phyloP scores from a whole-genome alignment of 1,140 invertebrate species.

The Zaprionus vittiger region DNA sequence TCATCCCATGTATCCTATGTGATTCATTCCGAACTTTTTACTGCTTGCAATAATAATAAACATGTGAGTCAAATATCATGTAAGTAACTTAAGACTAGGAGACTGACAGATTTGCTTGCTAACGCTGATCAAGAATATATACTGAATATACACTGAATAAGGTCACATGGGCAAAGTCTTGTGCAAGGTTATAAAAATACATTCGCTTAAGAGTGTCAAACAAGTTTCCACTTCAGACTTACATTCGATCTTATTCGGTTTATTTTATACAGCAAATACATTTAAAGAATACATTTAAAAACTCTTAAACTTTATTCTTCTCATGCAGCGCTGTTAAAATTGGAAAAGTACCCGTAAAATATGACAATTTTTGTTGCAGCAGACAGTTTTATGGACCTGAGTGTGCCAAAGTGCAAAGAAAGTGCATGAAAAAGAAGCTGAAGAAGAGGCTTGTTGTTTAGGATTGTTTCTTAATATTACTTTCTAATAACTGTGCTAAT shows the following conservation, averaged over 20 bases:
- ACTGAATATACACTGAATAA: too few relatives aligned
- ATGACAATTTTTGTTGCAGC: neutral
- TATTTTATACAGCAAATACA: too few relatives aligned
- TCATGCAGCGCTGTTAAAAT: neutral
- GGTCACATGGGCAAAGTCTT: too few relatives aligned
- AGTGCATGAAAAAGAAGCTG: neutral
- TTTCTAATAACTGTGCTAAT: slow-evolving; percentile 1
- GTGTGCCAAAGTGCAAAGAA: neutral
- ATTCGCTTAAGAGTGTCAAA: neutral
- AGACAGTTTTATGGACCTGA: neutral
- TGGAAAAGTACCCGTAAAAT: neutral
- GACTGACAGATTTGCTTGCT: too few relatives aligned
- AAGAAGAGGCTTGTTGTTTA: neutral
- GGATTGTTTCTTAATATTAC: neutral
- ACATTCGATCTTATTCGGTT: too few relatives aligned
- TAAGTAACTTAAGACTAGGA: too few relatives aligned
- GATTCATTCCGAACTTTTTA: too few relatives aligned
- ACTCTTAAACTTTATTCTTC: neutral
- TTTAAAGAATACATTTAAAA: neutral
- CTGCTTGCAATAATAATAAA: too few relatives aligned
- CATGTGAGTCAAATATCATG: too few relatives aligned
- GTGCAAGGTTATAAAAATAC: neutral
- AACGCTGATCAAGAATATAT: too few relatives aligned
- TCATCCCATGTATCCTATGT: too few relatives aligned
- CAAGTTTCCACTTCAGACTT: neutral